phyloP scores from a whole-genome alignment of 1,140 invertebrate genomes.

The Eulimnadia texana region DNA sequence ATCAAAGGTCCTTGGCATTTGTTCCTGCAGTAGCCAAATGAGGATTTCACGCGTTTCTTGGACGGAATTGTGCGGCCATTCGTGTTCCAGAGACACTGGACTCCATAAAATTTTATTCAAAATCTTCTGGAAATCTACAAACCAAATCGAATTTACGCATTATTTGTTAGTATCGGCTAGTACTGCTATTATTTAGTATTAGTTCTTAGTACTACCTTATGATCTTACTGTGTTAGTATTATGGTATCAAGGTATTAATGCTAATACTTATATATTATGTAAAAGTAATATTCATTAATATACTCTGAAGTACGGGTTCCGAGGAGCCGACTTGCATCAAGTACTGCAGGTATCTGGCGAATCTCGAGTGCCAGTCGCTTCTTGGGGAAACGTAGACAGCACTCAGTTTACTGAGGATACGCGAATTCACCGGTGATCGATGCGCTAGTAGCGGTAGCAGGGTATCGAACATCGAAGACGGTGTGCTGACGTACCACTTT shows the following conservation, averaged over 20 bases:
- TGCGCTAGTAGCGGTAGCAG: neutral
- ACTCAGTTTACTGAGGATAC: no score
- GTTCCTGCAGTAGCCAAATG: neutral
- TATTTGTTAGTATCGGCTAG: no score
- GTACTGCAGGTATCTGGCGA: neutral
- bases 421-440: neutral
- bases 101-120: constrained; percentile 5
- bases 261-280: no score
- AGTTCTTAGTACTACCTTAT: no score
- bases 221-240: no score
- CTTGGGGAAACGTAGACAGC: no score
- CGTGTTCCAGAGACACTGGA: neutral
- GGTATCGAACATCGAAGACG: neutral
- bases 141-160: neutral
- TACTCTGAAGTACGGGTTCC: no score
- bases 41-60: neutral
- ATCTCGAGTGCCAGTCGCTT: neutral
- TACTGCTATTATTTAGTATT: no score
- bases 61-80: neutral
- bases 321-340: neutral
- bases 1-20: constrained; percentile 5
- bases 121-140: neutral
- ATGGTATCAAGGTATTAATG: no score
- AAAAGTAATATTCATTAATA: no score
- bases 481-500: neutral